A percentile compares a stretch with the other conserved stretches of the same genome.
These are phyloP conservation scores for Python bivittatus DNA, from an alignment of 2,113 vertebrate genomes.

Conservation along the genomic window DNA sequence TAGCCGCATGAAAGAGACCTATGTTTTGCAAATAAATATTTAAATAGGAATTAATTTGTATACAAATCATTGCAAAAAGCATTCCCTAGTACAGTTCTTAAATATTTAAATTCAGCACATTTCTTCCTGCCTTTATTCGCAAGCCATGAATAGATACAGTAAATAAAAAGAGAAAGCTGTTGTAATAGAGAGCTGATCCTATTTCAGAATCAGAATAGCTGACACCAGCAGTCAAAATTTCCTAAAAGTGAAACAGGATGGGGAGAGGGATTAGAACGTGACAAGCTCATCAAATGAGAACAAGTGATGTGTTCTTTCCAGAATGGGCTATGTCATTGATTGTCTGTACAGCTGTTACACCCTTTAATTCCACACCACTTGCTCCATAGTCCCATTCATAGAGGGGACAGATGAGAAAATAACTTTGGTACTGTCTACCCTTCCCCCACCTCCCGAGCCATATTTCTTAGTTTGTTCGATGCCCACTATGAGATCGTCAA, in stretches of 20 bases:
- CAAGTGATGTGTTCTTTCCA: conserved; percentile 95
- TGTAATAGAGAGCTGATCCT: conserved; percentile 80
- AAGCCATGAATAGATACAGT: conserved; percentile 78
- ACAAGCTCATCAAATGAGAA: conserved; percentile 95
- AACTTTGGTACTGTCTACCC: conserved; percentile 80
- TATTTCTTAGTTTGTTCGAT: conserved; percentile 70
- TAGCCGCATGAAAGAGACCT: conserved; percentile 64
- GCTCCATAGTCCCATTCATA: conserved; percentile 76
- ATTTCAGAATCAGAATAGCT: conserved; percentile 93
- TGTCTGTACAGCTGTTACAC: conserved; percentile 82
- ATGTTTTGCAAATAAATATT: conserved; percentile 78
- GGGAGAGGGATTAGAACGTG: conserved; percentile 91
- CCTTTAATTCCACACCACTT: conserved; percentile 78
- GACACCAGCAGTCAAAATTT: conserved; percentile 89
- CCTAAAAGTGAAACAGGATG: conserved; percentile 89
- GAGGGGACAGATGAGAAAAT: conserved; percentile 80
- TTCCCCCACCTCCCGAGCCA: conserved; percentile 65
- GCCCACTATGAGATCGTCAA: conserved; percentile 63
- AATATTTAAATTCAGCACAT: conserved; percentile 76
- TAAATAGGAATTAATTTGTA: conserved; percentile 78
- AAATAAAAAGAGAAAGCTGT: conserved; percentile 81
- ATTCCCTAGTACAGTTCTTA: conserved; percentile 76
- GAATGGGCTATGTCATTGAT: conserved; percentile 85
- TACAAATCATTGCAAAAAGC: conserved; percentile 73
- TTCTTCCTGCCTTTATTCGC: conserved; percentile 75